Percentiles rank a stretch among this genome's conserved stretches.
These are phyloP conservation scores for Propithecus deckenii DNA, from an alignment of 2,797 vertebrate genomes.

Conservation along the genomic window DNA sequence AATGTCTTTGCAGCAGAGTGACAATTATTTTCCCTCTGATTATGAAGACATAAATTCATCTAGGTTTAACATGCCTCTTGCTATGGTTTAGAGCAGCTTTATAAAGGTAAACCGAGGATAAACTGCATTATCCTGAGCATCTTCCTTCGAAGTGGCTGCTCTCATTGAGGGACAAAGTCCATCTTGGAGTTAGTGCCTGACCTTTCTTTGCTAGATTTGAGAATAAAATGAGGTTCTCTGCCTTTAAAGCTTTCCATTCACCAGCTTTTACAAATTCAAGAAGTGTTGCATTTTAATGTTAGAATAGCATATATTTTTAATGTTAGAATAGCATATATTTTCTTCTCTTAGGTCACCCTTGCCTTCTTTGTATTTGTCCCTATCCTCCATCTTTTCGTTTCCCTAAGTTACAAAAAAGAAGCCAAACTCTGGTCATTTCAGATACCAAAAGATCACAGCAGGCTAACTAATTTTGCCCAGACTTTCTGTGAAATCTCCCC, in stretches of 20 bases:
- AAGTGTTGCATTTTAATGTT: not conserved
- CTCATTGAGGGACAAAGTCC: not conserved
- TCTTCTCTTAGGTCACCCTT: not conserved
- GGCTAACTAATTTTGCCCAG: conserved; percentile 84
- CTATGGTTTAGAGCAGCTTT: not conserved
- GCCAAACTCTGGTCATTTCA: conserved; percentile 59
- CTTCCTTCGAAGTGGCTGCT: not conserved
- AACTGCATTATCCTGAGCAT: not conserved
- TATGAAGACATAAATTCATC: not conserved
- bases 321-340: not conserved
- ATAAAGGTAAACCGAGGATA: not conserved
- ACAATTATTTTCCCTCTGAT: not conserved
- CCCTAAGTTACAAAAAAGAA: not conserved
- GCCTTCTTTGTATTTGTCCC: not conserved
- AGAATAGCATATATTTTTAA: not conserved
- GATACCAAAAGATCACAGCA: conserved; percentile 80
- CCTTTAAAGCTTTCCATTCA: not conserved
- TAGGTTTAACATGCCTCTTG: conserved; percentile 15
- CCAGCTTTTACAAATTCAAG: not conserved
- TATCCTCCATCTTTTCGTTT: not conserved
- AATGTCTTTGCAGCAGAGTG: not conserved
- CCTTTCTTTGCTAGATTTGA: not conserved
- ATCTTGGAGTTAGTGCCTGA: not conserved
- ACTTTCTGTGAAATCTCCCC: conserved; percentile 80
- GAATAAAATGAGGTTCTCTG: not conserved